Conservation (phyloP, 2,797 vertebrate species). For the Mastacembelus armatus region DNA sequence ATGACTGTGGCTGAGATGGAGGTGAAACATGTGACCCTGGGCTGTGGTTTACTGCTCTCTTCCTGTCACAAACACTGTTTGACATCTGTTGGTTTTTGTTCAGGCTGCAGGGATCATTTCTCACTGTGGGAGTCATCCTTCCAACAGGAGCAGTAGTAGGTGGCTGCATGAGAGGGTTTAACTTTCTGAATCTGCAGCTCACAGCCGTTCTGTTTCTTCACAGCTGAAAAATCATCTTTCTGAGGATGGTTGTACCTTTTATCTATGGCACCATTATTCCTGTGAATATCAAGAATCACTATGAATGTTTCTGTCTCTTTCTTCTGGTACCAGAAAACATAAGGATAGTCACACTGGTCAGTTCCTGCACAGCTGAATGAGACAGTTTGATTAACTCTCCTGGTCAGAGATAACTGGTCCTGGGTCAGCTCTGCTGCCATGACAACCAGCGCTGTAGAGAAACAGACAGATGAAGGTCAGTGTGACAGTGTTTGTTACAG, state of each 20-base stretch:
- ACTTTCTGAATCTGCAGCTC: neutral
- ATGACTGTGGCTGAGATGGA: neutral
- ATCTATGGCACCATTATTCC: fast-evolving
- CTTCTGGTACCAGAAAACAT: conserved; percentile 16
- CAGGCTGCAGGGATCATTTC: conserved; percentile 1
- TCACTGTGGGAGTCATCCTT: neutral
- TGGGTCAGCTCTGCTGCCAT: conserved; percentile 24
- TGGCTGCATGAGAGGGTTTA: neutral
- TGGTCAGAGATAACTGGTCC: neutral
- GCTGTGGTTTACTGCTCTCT: conserved; percentile 3
- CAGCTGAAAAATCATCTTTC: conserved; percentile 8
- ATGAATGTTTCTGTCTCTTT: neutral
- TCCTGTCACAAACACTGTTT: neutral
- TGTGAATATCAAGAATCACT: neutral
- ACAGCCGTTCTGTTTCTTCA: neutral
- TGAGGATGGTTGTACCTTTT: neutral
- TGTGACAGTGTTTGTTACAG: conserved; percentile 18
- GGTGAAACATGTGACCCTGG: conserved; percentile 6
- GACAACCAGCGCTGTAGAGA: conserved; percentile 36
- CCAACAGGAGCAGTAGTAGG: conserved; percentile 8
- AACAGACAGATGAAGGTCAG: conserved; percentile 33
- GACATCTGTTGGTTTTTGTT: conserved; percentile 12
- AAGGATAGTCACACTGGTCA: neutral
- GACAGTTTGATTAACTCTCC: neutral
- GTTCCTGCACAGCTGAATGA: neutral